phyloP scores from a whole-genome alignment of 2,113 vertebrate genomes.

The Mormoops blainvillei region DNA sequence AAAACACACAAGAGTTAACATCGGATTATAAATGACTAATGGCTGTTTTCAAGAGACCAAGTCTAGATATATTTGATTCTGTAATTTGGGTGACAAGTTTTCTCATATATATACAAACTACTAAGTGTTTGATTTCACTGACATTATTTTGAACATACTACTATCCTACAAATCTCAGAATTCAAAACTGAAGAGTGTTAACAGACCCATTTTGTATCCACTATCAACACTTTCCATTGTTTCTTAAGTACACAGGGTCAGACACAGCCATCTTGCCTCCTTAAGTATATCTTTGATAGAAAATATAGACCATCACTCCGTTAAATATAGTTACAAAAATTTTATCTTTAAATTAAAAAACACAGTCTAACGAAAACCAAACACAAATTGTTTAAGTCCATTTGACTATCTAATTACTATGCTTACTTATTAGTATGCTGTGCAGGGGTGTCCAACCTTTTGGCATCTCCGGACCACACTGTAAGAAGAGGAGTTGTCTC shows the following conservation, averaged over 20 bases:
- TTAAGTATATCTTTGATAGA: not conserved
- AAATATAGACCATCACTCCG: not conserved
- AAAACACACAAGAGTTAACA: not conserved
- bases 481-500: no score
- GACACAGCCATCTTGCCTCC: not conserved
- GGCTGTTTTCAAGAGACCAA: not conserved
- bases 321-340: not conserved
- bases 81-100: not conserved
- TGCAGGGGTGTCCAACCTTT: no score
- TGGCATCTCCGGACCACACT: no score
- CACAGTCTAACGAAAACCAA: not conserved
- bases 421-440: not conserved
- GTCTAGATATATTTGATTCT: not conserved
- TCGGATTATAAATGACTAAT: not conserved
- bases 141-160: not conserved
- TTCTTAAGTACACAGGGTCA: not conserved
- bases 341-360: slow-evolving; percentile 9
- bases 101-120: not conserved
- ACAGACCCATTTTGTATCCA: not conserved
- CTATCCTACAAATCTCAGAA: not conserved
- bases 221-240: not conserved
- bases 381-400: not conserved
- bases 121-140: not conserved
- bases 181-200: not conserved
- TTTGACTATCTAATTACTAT: not conserved